Conservation (phyloP, 2,113 vertebrate species). For the Apteryx mantelli region DNA sequence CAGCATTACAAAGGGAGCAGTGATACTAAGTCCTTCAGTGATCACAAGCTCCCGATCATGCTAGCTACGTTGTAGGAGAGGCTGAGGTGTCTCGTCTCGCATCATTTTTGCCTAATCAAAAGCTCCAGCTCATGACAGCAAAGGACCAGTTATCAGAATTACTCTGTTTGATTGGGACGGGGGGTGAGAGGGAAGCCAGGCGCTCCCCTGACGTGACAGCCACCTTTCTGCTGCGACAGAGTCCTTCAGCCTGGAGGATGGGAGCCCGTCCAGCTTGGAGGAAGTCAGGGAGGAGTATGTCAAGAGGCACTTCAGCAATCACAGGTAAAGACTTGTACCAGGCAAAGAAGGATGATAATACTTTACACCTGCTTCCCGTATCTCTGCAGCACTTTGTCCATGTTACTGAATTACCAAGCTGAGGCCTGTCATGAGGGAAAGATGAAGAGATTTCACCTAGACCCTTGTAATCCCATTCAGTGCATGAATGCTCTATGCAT, state of each 20-base stretch:
- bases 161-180: not conserved
- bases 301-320: constrained; percentile 48
- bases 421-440: not conserved
- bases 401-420: not conserved
- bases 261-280: constrained; percentile 70
- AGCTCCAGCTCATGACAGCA: not conserved
- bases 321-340: constrained; percentile 58
- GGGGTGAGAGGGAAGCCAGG: not conserved
- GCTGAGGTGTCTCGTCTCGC: not conserved
- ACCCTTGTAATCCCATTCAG: not conserved
- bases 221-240: constrained; percentile 62
- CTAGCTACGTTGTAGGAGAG: not conserved
- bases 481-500: not conserved
- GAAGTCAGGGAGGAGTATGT: constrained; percentile 77
- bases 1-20: not conserved
- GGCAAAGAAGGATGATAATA: not conserved
- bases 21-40: not conserved
- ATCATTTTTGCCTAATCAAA: not conserved
- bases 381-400: not conserved
- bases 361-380: not conserved
- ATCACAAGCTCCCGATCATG: not conserved
- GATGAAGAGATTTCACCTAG: not conserved
- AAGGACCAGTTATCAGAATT: not conserved
- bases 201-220: not conserved
- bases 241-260: constrained; percentile 70